These are phyloP conservation scores for Bradypodion ventrale DNA, from an alignment of 2,797 vertebrate genomes.

Conservation along the genomic window DNA sequence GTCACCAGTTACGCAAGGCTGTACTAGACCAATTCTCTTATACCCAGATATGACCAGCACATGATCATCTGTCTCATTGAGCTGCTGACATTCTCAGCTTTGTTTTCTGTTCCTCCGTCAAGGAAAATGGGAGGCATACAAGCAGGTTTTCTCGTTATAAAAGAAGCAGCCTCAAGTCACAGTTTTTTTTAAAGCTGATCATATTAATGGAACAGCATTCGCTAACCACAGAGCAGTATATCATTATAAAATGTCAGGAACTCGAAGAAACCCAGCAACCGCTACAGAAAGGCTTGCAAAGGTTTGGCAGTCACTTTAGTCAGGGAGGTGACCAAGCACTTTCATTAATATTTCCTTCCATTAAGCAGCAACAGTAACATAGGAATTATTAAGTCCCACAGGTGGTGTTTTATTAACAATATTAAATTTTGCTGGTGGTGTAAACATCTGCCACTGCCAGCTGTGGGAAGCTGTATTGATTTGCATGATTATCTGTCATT, in stretches of 20 bases:
- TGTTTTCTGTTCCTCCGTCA: not conserved
- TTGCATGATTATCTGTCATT: no score
- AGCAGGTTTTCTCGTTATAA: not conserved
- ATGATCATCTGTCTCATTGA: not conserved
- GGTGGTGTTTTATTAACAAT: not conserved
- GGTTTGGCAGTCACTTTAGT: not conserved
- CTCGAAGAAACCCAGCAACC: not conserved
- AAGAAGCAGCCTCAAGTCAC: not conserved
- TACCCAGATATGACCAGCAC: not conserved
- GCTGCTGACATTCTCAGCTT: not conserved
- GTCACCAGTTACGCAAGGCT: not conserved
- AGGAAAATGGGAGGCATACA: not conserved
- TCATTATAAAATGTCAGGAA: not conserved
- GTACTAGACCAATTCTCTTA: fast-evolving
- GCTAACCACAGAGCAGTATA: not conserved
- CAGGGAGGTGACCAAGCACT: not conserved
- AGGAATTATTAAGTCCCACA: not conserved
- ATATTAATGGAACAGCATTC: not conserved
- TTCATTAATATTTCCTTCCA: not conserved
- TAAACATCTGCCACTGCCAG: no score
- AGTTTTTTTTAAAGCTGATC: no score
- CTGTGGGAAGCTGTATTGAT: no score
- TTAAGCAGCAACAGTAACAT: not conserved
- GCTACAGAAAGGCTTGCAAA: not conserved
- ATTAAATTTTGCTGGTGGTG: not conserved